A percentile compares a stretch with the other conserved stretches of the same genome.
These are phyloP conservation scores for Harpagifer antarcticus DNA, from an alignment of 2,797 vertebrate genomes.

Conservation along the genomic window DNA sequence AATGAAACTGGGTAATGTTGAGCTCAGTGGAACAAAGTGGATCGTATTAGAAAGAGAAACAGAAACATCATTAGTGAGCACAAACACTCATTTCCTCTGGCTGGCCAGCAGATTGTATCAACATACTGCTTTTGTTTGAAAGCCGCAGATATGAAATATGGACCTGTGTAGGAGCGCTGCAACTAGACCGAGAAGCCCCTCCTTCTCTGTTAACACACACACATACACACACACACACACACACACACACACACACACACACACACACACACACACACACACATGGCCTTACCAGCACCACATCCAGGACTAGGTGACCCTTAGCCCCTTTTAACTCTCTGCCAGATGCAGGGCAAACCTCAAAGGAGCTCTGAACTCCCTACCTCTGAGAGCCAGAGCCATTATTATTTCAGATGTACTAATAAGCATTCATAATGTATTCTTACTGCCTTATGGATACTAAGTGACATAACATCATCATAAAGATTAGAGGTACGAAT, in stretches of 20 bases:
- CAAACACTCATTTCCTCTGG: conserved; percentile 83
- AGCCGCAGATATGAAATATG: conserved; percentile 81
- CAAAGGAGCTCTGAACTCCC: conserved; percentile 53
- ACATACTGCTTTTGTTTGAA: conserved; percentile 82
- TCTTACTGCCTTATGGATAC: background rate
- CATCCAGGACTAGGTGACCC: conserved; percentile 64
- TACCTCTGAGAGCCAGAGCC: conserved; percentile 18
- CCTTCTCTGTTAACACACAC: conserved; percentile 14
- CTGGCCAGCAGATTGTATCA: conserved; percentile 79
- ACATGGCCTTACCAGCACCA: conserved; percentile 32
- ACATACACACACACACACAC: conserved; percentile 23
- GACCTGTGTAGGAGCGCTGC: conserved; percentile 69
- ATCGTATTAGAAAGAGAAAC: conserved; percentile 70
- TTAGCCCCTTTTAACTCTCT: conserved; percentile 59
- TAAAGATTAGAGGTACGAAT: background rate
- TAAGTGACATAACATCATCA: conserved; percentile 5
- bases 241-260: conserved; percentile 22
- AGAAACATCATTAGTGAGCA: conserved; percentile 78
- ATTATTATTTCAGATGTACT: conserved; percentile 28
- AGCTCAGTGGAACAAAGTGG: conserved; percentile 66
- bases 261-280: conserved; percentile 25
- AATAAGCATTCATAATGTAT: conserved; percentile 23
- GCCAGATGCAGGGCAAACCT: conserved; percentile 71
- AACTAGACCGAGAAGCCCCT: conserved; percentile 40
- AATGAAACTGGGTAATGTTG: conserved; percentile 51